Conservation (phyloP, 2,888 invertebrate genomes). For the Andrena haemorrhoa region DNA sequence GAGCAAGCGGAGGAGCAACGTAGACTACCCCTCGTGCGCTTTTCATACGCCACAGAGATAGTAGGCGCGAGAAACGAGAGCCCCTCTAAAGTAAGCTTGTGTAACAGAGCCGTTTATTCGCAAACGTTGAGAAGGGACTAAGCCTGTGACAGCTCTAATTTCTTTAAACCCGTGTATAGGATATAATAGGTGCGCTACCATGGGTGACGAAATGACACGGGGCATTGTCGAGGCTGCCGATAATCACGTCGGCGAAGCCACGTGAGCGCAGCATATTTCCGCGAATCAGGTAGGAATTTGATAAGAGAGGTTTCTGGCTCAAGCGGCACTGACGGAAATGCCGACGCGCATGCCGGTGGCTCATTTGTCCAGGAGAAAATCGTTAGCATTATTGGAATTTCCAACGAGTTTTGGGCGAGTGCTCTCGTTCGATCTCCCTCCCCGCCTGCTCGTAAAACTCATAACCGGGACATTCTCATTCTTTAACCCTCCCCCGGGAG, state of each 20-base stretch:
- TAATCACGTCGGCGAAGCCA: constrained; percentile 33
- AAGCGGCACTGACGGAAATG: constrained; percentile 36
- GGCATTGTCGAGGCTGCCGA: constrained; percentile 7
- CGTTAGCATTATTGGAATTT: constrained; percentile 69
- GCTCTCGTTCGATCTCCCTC: constrained; percentile 18
- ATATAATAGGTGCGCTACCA: not conserved
- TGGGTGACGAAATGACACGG: not conserved
- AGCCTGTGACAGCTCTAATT: not conserved
- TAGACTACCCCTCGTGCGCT: no score
- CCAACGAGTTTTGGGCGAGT: constrained; percentile 46
- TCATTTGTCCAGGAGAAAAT: constrained; percentile 68
- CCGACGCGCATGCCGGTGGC: constrained; percentile 52
- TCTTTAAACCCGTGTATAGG: not conserved
- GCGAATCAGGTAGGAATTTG: constrained; percentile 63
- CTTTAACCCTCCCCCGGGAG: constrained; percentile 17
- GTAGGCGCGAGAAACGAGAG: no score
- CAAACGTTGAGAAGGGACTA: not conserved
- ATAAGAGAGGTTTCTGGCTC: constrained; percentile 46
- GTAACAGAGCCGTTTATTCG: no score
- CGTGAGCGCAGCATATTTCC: constrained; percentile 43
- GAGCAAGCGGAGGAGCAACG: no score
- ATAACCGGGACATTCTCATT: constrained; percentile 55
- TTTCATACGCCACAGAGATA: no score
- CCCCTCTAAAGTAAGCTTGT: no score
- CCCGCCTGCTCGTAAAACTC: constrained; percentile 41